These are phyloP conservation scores for Mormyrus proboscirostris DNA, from an alignment of 2,797 vertebrate genomes.

Conservation along the genomic window DNA sequence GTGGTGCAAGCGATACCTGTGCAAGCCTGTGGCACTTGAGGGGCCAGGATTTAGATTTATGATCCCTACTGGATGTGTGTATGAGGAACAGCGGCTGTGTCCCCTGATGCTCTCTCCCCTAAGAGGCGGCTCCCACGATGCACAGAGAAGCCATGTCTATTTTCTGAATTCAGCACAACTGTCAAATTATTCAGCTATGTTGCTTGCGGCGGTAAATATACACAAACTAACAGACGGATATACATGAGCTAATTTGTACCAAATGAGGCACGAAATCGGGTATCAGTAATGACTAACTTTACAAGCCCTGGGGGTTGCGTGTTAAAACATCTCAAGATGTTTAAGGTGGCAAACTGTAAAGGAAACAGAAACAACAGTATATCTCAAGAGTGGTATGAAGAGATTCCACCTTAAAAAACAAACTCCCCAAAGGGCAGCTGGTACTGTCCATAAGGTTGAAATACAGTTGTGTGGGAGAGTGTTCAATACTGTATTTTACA, in stretches of 20 bases:
- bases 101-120: neutral
- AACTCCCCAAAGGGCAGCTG: neutral
- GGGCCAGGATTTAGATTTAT: conserved; percentile 11
- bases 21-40: neutral
- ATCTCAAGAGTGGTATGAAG: neutral
- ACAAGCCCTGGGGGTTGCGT: neutral
- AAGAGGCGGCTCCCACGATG: neutral
- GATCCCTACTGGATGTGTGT: neutral
- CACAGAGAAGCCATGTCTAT: neutral
- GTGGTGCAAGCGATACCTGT: conserved; percentile 17
- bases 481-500: neutral
- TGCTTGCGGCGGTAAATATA: neutral
- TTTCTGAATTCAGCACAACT: neutral
- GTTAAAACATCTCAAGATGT: neutral
- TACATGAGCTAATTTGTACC: neutral
- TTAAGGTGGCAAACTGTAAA: neutral
- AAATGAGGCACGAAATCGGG: neutral
- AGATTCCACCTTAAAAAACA: neutral
- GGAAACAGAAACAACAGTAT: neutral
- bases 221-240: neutral
- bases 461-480: neutral
- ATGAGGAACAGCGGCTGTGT: neutral
- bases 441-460: neutral
- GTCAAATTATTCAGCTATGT: neutral
- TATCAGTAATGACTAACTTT: neutral